Percentiles rank a stretch among this genome's conserved stretches.
phyloP scores from a whole-genome alignment of 2,797 vertebrate species.

The Lagodon rhomboides region DNA sequence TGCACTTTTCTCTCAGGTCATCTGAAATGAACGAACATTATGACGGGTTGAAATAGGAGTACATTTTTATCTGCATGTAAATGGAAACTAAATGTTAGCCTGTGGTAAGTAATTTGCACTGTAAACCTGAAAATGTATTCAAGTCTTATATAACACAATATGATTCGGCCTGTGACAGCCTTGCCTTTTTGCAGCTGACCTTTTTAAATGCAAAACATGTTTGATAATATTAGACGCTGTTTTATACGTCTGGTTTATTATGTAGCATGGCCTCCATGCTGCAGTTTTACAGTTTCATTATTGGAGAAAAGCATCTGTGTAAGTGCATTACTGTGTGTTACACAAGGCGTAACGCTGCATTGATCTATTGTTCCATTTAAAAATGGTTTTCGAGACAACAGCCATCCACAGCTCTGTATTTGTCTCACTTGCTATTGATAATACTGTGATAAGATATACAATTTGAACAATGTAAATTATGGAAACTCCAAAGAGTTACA shows the following conservation, averaged over 20 bases:
- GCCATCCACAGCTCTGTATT: constrained; percentile 8
- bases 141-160: constrained; percentile 11
- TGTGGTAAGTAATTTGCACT: not conserved
- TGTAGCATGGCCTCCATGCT: constrained; percentile 2
- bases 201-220: constrained; percentile 41
- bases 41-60: not conserved
- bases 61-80: not conserved
- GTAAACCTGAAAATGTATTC: constrained; percentile 26
- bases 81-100: not conserved
- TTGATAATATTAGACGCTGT: constrained; percentile 20
- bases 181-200: constrained; percentile 38
- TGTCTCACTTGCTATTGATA: constrained; percentile 5
- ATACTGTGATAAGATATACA: not conserved
- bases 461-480: constrained; percentile 14
- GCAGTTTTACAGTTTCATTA: not conserved
- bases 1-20: not conserved
- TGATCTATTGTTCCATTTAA: constrained; percentile 18
- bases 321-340: not conserved
- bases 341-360: not conserved
- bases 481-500: constrained; percentile 15
- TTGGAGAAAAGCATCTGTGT: not conserved
- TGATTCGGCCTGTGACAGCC: constrained; percentile 25
- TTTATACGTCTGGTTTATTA: not conserved
- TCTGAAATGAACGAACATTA: constrained; percentile 1
- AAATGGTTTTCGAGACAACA: constrained; percentile 21